Base-by-base conservation (phyloP, 1,140 invertebrate genomes). In the Scaptomyza graminum region DNA sequence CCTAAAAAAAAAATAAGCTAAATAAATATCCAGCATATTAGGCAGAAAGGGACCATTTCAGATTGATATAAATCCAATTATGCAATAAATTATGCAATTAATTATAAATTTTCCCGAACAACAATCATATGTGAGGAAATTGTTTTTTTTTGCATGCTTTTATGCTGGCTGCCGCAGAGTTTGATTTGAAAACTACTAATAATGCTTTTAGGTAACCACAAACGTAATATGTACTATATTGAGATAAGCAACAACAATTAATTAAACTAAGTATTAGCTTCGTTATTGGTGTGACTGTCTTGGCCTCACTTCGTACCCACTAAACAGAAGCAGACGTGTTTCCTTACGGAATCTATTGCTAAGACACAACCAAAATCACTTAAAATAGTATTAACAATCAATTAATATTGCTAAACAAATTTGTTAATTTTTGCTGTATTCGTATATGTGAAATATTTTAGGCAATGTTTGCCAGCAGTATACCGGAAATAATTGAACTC, bases 401-500 rank as follows among this genome's bases (percentile, higher is more conserved):
- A 56, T 41, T 59, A 12, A 50, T 59, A 41, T 66, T 65, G 63
- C 18, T 57, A 47, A 65, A 28, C 56, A 67, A 63, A 43, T 64
- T 74, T 85, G 41, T 75, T 77, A 74, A 71, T 60, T 74, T 34
- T 87, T 77, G 57, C 50, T 85, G 56, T 71, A 71, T 77, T 83
- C 80, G 79, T 78, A 73, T 79, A 50, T 80, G 68, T 80, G 72
- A 55, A 61, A 88, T 80, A 91, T 96, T 96, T 92, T 96, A 97
- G 96, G 96, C 96, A 94, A 97, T 97, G 94, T 97, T 97, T 96
- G 96, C 97, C 94, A 98, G 97, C 96, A 98, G 97, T 95, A 98
- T 99, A 94, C 98, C 97, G 92, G 97, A 99, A 95, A 98, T 99
- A 94, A 98, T 98, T 95, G 98, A 99, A 94, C 96, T 98, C 94